phyloP scores from a whole-genome alignment of 2,888 invertebrate genomes.

The Chrysotoxum bicinctum region DNA sequence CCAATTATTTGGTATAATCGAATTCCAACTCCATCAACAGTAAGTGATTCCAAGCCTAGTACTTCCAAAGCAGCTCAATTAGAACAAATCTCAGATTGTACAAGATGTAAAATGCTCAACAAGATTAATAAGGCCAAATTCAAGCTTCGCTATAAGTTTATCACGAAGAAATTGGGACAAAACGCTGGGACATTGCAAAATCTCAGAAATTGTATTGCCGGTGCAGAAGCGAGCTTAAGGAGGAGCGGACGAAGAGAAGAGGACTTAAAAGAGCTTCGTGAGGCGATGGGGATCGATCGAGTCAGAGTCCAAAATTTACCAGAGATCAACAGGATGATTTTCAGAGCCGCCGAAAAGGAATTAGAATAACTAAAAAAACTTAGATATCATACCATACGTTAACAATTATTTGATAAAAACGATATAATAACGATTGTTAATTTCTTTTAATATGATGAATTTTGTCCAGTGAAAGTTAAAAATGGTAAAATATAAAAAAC shows the following conservation, averaged over 20 bases:
- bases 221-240: constrained; percentile 76
- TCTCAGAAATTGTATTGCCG: constrained; percentile 76
- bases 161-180: constrained; percentile 76
- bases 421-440: too few relatives aligned
- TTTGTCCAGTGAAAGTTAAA: too few relatives aligned
- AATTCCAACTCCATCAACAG: constrained; percentile 38
- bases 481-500: too few relatives aligned
- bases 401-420: too few relatives aligned
- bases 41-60: background rate
- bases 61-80: constrained; percentile 75
- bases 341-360: background rate
- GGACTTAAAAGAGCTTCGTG: constrained; percentile 75
- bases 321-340: constrained; percentile 9
- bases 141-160: constrained; percentile 77
- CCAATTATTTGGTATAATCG: constrained; percentile 78
- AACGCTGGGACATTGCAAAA: constrained; percentile 75
- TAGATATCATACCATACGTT: too few relatives aligned
- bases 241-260: constrained; percentile 74
- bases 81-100: constrained; percentile 79
- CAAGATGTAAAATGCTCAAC: constrained; percentile 78
- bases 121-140: constrained; percentile 79
- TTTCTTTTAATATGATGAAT: too few relatives aligned
- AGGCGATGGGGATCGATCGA: constrained; percentile 75
- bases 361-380: background rate
- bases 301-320: constrained; percentile 22